These are phyloP conservation scores for Spondyliosoma cantharus DNA, from an alignment of 2,797 vertebrate genomes.

Conservation along the genomic window DNA sequence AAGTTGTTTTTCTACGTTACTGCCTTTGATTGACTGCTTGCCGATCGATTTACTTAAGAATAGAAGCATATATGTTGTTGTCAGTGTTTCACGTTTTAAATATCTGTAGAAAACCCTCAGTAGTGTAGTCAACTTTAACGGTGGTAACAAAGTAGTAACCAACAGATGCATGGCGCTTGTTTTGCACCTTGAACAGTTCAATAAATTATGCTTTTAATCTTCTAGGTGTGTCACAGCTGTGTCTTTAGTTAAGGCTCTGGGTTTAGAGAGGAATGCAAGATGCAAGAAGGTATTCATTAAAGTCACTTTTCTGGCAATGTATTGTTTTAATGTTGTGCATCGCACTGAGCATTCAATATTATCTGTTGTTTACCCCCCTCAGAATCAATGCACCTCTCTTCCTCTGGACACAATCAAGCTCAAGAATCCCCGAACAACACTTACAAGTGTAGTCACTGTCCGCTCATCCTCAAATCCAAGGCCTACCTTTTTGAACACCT, in stretches of 20 bases:
- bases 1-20: background rate
- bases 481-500: conserved; percentile 91
- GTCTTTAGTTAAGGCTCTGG: background rate
- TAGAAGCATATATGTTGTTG: background rate
- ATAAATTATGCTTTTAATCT: conserved; percentile 3
- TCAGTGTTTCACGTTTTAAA: background rate
- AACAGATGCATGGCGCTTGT: background rate
- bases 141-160: background rate
- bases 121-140: background rate
- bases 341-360: background rate
- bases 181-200: background rate
- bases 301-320: background rate
- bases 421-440: conserved; percentile 82
- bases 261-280: conserved; percentile 43
- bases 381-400: conserved; percentile 82
- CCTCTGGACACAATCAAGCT: conserved; percentile 81
- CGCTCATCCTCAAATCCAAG: conserved; percentile 90
- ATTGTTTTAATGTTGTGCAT: background rate
- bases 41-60: background rate
- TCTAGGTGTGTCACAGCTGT: conserved; percentile 35
- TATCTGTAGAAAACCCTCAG: background rate
- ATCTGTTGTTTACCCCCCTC: conserved; percentile 22
- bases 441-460: conserved; percentile 89
- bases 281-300: conserved; percentile 65
- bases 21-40: background rate